Base-by-base conservation (phyloP, 2,888 invertebrate species). In the Drosophila diplacantha region DNA sequence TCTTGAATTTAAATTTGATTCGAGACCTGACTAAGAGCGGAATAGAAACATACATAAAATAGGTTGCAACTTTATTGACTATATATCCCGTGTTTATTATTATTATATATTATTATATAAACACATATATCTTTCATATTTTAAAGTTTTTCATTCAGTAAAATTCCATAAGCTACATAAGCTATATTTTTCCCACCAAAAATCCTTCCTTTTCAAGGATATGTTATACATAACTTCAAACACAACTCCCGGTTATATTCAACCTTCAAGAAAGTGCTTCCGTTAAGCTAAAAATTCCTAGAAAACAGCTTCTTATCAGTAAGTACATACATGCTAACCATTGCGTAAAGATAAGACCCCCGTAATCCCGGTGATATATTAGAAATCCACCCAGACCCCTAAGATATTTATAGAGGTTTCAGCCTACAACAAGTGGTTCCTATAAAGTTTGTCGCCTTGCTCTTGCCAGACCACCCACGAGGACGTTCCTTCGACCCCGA, bases 391-490 rank as follows among this genome's bases (percentile, higher is more conserved):
- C 18, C 7, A 29, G 12, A 4, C 1, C 18, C 20, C 11, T 0
- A 11, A 20, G 1, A 16, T 16, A 58, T 58, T 58, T 59, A 60
- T 41, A 9, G 44, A 18, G 44, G 18, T 11, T 34, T n/a, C 14
- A n/a, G n/a, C n/a, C n/a, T n/a, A n/a, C n/a, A n/a, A n/a, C n/a
- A n/a, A n/a, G n/a, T n/a, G 11, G 11, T 24, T 44, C 8, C 31
- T 8, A 26, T 4, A 24, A 3, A 29, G 18, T n/a, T 16, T 8
- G 4, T 16, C 1, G 1, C 5, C 43, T 12, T 3, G 5, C 2
- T 2, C 8, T 26, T 71, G 66, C 5, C 63, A 87, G 87, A 78
- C 1, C 73, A 67, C 31, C 70, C 71, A 16, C 69, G 61, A 35
- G 65, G 54, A 1, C 65, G 68, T 0, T 47, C 64, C 12, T 11